phyloP scores from a whole-genome alignment of 2,888 invertebrate genomes.

The Sussaba pulchella region DNA sequence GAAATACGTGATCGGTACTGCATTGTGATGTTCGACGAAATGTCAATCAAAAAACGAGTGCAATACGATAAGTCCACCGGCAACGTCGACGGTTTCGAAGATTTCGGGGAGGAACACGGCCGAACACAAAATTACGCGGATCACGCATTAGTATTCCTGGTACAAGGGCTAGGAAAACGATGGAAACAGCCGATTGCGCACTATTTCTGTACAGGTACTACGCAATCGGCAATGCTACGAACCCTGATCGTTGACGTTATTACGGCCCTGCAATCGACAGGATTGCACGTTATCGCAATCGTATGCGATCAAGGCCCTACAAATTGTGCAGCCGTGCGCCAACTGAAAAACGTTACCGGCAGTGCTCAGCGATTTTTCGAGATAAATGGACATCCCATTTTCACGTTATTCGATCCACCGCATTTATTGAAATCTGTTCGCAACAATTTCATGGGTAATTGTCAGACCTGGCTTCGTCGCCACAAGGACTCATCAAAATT shows the following conservation, averaged over 20 bases:
- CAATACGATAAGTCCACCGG: too few species aligned
- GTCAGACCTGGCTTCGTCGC: background rate
- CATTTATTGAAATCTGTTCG: conserved; percentile 10
- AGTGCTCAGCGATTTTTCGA: too few species aligned
- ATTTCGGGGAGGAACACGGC: conserved; percentile 11
- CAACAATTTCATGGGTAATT: conserved; percentile 15
- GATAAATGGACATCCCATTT: too few species aligned
- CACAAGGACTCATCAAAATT: background rate
- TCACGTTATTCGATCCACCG: background rate
- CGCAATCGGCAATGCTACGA: background rate
- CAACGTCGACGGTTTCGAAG: conserved; percentile 1
- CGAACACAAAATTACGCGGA: background rate
- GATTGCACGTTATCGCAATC: conserved; percentile 5
- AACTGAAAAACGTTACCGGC: too few species aligned
- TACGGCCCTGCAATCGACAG: conserved; percentile 23
- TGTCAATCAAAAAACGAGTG: conserved; percentile 20
- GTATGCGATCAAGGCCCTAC: conserved; percentile 39
- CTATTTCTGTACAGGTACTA: conserved; percentile 17
- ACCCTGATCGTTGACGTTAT: conserved; percentile 29
- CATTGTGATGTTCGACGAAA: conserved; percentile 34
- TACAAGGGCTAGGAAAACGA: background rate
- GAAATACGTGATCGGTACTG: background rate
- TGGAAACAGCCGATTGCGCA: conserved; percentile 11
- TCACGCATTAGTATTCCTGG: conserved; percentile 12
- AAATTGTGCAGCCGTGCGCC: too few species aligned